These are phyloP conservation scores for Melieria picta DNA, from an alignment of 2,888 invertebrate species.

Conservation along the genomic window DNA sequence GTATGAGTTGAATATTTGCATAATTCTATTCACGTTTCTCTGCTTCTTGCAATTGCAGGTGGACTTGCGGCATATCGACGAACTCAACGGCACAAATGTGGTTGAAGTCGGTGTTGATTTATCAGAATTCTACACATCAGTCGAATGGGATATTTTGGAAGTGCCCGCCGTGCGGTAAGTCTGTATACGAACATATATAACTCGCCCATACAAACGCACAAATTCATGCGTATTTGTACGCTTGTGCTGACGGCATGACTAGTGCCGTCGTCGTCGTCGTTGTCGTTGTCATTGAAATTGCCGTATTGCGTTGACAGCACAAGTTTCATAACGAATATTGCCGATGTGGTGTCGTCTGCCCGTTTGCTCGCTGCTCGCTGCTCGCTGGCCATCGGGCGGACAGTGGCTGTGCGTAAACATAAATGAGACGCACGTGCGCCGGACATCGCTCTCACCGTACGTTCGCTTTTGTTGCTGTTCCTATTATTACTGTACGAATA, in stretches of 20 bases:
- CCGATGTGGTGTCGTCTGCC: background rate
- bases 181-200: background rate
- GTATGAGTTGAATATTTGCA: too few species aligned
- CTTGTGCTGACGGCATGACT: too few species aligned
- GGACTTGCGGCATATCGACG: conserved; percentile 91
- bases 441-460: too few species aligned
- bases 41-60: conserved; percentile 70
- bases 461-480: too few species aligned
- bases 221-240: background rate
- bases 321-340: conserved; percentile 16
- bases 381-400: too few species aligned
- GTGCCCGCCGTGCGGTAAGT: conserved; percentile 90
- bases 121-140: conserved; percentile 97
- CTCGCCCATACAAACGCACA: background rate
- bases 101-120: conserved; percentile 96
- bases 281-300: too few species aligned
- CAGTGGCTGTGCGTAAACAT: too few species aligned
- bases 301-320: conserved; percentile 18
- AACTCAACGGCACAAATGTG: conserved; percentile 86
- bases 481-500: too few species aligned
- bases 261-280: too few species aligned
- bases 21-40: too few species aligned
- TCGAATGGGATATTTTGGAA: conserved; percentile 98
- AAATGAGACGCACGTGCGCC: too few species aligned
- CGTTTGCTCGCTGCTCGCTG: too few species aligned